These are phyloP conservation scores for Erebia ligea DNA, from an alignment of 2,888 invertebrate genomes.

Conservation along the genomic window DNA sequence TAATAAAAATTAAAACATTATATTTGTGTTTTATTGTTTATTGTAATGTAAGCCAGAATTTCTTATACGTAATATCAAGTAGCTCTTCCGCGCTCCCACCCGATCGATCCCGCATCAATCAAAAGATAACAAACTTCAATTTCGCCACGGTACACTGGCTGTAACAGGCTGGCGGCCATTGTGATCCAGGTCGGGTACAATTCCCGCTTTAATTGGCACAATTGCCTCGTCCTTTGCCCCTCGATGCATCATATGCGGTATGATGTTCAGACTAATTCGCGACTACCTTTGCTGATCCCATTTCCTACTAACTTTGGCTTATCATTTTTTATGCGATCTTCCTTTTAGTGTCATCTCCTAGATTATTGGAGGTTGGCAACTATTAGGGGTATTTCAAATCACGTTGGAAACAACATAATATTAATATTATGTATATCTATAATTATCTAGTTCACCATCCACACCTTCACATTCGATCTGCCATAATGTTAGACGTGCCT, in stretches of 20 bases:
- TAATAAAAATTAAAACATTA: no score
- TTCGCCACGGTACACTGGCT: constrained; percentile 33
- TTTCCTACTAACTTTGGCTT: background rate
- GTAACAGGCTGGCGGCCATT: constrained; percentile 30
- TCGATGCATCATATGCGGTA: constrained; percentile 3
- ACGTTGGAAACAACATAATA: no score
- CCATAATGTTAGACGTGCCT: no score
- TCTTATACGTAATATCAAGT: background rate
- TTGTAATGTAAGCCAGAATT: no score
- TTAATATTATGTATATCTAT: no score
- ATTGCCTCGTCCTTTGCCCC: constrained; percentile 67
- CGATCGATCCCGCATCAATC: constrained; percentile 6
- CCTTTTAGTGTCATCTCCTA: background rate
- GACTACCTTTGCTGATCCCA: constrained; percentile 7
- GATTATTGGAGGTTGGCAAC: no score
- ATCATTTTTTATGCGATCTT: background rate
- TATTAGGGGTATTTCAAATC: no score
- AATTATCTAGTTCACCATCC: no score
- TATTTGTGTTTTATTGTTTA: no score
- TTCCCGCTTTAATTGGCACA: constrained; percentile 62
- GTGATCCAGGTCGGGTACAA: constrained; percentile 51
- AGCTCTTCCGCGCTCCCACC: background rate
- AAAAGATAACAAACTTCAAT: constrained; percentile 13
- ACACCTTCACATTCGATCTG: no score
- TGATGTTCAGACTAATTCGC: constrained; percentile 14